These are phyloP conservation scores for Pseudopleuronectes americanus DNA, from an alignment of 2,797 vertebrate genomes.

Conservation along the genomic window DNA sequence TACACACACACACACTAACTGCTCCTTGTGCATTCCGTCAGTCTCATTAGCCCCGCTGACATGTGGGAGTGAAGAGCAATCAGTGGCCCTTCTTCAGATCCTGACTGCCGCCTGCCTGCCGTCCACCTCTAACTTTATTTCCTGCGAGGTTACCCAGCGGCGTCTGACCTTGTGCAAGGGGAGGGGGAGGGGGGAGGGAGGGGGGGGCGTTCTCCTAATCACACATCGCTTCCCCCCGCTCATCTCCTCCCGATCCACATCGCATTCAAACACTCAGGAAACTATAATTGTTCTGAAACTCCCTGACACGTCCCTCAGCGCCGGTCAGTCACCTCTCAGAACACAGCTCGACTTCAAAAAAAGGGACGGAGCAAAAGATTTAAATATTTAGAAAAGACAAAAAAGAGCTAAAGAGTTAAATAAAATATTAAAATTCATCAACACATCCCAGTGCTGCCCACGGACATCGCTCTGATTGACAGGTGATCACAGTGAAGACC, in stretches of 20 bases:
- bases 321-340: conserved; percentile 8
- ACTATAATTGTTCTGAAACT: background rate
- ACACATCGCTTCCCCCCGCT: conserved; percentile 21
- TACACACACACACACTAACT: conserved; percentile 19
- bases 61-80: conserved; percentile 65
- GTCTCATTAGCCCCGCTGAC: conserved; percentile 71
- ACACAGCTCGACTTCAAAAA: conserved; percentile 9
- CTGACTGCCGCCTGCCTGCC: conserved; percentile 17
- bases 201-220: conserved; percentile 38
- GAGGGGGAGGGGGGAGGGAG: background rate
- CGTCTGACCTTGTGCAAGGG: conserved; percentile 41
- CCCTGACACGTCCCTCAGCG: conserved; percentile 11
- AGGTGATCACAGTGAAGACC: conserved; percentile 42
- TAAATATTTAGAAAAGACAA: conserved; percentile 17
- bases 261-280: conserved; percentile 19
- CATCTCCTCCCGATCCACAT: conserved; percentile 33
- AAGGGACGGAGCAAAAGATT: conserved; percentile 17
- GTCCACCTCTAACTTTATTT: conserved; percentile 37
- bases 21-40: conserved; percentile 61
- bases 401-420: conserved; percentile 1
- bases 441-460: conserved; percentile 51
- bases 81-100: conserved; percentile 36
- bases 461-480: conserved; percentile 65
- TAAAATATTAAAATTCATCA: conserved; percentile 19
- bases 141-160: conserved; percentile 36